A percentile compares a stretch with the other conserved stretches of the same genome.
These are phyloP conservation scores for Ctenochaetus hawaiiensis DNA, from an alignment of 2,797 vertebrate species.

Conservation along the genomic window DNA sequence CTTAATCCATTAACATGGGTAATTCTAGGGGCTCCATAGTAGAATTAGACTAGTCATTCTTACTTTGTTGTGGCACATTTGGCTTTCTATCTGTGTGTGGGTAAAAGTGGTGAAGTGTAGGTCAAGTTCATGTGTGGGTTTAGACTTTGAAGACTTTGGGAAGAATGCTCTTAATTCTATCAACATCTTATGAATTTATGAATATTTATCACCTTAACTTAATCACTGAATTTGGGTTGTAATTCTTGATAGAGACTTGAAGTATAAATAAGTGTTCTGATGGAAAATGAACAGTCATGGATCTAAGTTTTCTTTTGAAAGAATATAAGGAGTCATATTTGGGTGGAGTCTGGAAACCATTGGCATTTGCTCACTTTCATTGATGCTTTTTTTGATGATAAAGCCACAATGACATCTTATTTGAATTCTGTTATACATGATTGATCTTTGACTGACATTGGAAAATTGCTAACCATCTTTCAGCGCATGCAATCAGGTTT, in stretches of 20 bases:
- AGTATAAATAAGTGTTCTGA: conserved; percentile 41
- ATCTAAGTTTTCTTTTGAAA: conserved; percentile 46
- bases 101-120: conserved; percentile 24
- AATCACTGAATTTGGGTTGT: conserved; percentile 42
- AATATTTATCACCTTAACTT: conserved; percentile 50
- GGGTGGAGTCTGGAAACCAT: conserved; percentile 57
- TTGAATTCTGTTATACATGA: conserved; percentile 44
- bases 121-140: conserved; percentile 52
- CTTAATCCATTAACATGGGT: conserved; percentile 33
- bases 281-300: conserved; percentile 29
- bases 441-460: conserved; percentile 61
- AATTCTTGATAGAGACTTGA: conserved; percentile 44
- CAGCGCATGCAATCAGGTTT: conserved; percentile 78
- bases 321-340: conserved; percentile 40
- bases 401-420: conserved; percentile 59
- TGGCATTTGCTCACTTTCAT: conserved; percentile 53
- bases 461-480: conserved; percentile 55
- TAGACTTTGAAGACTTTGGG: conserved; percentile 39
- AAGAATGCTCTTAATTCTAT: conserved; percentile 40
- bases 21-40: conserved; percentile 44
- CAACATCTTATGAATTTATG: conserved; percentile 29
- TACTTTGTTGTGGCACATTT: conserved; percentile 51
- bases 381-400: conserved; percentile 55
- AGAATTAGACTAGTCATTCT: conserved; percentile 50
- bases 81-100: conserved; percentile 40